These are phyloP conservation scores for Etheostoma perlongum DNA, from an alignment of 2,797 vertebrate species.

Conservation along the genomic window DNA sequence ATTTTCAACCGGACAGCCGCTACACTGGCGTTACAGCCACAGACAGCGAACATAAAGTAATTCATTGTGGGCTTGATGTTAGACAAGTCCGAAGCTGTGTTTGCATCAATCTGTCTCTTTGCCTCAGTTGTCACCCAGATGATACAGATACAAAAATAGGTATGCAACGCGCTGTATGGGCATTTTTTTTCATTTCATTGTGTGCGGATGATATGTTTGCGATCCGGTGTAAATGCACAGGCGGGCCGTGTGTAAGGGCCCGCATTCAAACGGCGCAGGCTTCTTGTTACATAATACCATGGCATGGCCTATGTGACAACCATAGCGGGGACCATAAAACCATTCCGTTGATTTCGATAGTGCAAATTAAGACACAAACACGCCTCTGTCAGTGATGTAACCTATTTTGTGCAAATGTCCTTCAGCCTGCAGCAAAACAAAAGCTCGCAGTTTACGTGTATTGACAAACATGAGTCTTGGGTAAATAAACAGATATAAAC, in stretches of 20 bases:
- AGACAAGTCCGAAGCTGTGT: constrained; percentile 35
- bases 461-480: constrained; percentile 39
- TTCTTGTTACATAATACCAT: constrained; percentile 85
- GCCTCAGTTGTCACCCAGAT: constrained; percentile 35
- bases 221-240: constrained; percentile 55
- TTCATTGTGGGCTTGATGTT: constrained; percentile 50
- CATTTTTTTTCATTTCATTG: constrained; percentile 10
- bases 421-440: constrained; percentile 49
- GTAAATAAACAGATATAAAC: constrained; percentile 67
- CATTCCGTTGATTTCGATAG: constrained; percentile 53
- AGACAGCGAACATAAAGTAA: constrained; percentile 57
- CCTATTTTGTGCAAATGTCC: constrained; percentile 29
- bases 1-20: constrained; percentile 73
- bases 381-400: constrained; percentile 48
- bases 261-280: constrained; percentile 83
- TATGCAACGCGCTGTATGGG: background rate
- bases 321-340: constrained; percentile 69
- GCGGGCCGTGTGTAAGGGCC: constrained; percentile 72
- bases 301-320: constrained; percentile 81
- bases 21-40: constrained; percentile 59
- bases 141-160: constrained; percentile 51
- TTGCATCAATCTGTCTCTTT: constrained; percentile 9
- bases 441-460: constrained; percentile 25
- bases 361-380: constrained; percentile 47
- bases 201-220: constrained; percentile 45